A percentile compares a stretch with the other conserved stretches of the same genome.
Evolutionary conservation across 2,888 invertebrate species (phyloP).

Genomic region (Yponomeuta plumbellus): DNA sequence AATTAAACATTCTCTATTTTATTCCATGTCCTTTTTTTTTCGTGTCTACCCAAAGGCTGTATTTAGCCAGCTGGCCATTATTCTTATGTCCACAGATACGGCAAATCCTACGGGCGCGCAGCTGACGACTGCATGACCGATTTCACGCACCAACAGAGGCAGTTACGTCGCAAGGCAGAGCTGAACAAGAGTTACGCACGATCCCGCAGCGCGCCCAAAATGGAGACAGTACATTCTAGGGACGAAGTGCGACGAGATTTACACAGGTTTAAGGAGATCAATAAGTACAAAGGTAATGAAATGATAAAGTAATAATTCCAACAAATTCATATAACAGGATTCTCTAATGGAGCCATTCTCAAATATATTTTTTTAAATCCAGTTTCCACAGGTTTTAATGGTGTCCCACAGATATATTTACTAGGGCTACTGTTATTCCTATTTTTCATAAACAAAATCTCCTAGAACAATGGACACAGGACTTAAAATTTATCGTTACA

Average conservation of each 20-base stretch:
- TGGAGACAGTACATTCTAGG: slow-evolving; percentile 72
- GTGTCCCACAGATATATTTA: not conserved
- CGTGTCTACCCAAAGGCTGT: too few relatives aligned
- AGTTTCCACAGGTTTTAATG: not conserved
- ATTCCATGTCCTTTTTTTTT: too few relatives aligned
- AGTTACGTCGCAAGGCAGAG: slow-evolving; percentile 55
- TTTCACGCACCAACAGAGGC: slow-evolving; percentile 68
- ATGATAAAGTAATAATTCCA: too few relatives aligned
- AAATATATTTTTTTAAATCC: too few relatives aligned
- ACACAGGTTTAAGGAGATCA: slow-evolving; percentile 69
- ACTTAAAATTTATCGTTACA: slow-evolving; percentile 40
- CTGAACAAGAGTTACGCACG: slow-evolving; percentile 62
- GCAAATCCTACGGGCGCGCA: slow-evolving; percentile 75
- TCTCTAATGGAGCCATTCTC: too few relatives aligned
- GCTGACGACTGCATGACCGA: slow-evolving; percentile 78
- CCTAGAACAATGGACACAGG: not conserved
- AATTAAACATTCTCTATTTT: too few relatives aligned
- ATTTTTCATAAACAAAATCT: not conserved
- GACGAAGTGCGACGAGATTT: slow-evolving; percentile 74
- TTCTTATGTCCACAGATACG: slow-evolving; percentile 45
- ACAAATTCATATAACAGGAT: too few relatives aligned
- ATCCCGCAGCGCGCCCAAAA: slow-evolving; percentile 74
- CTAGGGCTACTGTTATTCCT: not conserved
- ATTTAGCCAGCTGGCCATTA: too few relatives aligned
- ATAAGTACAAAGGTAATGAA: slow-evolving; percentile 73